phyloP scores from a whole-genome alignment of 2,888 invertebrate species.

The Hirtodrosophila cameraria region DNA sequence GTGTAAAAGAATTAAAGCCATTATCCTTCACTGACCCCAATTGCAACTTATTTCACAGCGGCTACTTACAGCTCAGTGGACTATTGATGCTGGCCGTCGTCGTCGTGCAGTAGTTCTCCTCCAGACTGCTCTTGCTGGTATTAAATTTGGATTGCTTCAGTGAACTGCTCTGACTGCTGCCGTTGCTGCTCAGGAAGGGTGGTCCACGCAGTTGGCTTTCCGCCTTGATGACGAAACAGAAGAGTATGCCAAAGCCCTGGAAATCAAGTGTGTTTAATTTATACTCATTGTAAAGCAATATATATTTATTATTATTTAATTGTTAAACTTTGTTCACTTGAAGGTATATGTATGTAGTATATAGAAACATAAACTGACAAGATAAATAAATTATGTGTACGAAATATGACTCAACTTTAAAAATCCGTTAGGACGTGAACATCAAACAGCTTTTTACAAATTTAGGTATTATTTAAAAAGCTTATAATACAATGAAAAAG shows the following conservation, averaged over 20 bases:
- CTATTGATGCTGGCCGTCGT: constrained; percentile 82
- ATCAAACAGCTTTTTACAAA: too few species aligned
- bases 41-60: background rate
- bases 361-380: too few species aligned
- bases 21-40: background rate
- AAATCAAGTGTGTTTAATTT: background rate
- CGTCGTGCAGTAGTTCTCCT: constrained; percentile 83
- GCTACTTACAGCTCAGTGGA: constrained; percentile 83
- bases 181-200: constrained; percentile 63
- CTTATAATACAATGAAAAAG: too few species aligned
- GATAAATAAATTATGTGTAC: too few species aligned
- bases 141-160: constrained; percentile 80
- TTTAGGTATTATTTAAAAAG: too few species aligned
- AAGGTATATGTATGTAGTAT: too few species aligned
- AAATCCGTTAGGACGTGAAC: too few species aligned
- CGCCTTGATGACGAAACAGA: constrained; percentile 83
- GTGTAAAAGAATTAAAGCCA: constrained; percentile 1
- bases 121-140: constrained; percentile 82
- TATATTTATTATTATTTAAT: too few species aligned
- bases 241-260: constrained; percentile 83
- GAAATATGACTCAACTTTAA: too few species aligned
- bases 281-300: too few species aligned
- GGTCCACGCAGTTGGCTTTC: constrained; percentile 80
- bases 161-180: constrained; percentile 65
- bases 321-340: too few species aligned